Evolutionary conservation across 2,113 vertebrate species (phyloP).

Genomic region (Burhinus bistriatus): DNA sequence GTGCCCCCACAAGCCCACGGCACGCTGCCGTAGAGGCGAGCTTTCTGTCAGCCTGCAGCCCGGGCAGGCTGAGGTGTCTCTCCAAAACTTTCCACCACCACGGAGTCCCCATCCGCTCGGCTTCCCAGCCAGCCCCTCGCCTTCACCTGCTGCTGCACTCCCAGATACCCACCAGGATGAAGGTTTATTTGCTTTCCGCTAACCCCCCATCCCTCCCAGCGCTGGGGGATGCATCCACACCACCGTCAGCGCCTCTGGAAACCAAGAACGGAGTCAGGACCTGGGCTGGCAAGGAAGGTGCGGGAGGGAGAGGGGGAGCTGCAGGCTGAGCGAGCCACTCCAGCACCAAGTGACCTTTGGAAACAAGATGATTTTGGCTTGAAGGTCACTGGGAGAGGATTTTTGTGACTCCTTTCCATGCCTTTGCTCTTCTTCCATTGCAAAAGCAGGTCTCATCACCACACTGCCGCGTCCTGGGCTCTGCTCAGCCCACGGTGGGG

Average conservation of each 20-base stretch:
- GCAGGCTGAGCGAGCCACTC: not conserved
- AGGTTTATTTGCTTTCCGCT: not conserved
- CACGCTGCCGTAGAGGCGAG: rapidly evolving
- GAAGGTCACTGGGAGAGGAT: not conserved
- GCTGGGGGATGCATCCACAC: not conserved
- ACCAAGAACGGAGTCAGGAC: not conserved
- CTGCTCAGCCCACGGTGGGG: rapidly evolving
- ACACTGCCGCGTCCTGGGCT: not conserved
- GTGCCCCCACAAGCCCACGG: rapidly evolving
- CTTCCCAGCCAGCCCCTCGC: not conserved
- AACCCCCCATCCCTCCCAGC: not conserved
- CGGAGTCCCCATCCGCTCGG: not conserved
- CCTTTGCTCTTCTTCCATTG: not conserved
- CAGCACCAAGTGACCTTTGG: not conserved
- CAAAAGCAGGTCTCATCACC: not conserved
- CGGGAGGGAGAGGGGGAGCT: not conserved
- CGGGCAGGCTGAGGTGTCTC: not conserved
- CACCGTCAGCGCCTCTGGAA: not conserved
- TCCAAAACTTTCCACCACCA: not conserved
- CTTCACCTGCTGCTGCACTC: not conserved
- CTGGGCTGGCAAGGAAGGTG: rapidly evolving
- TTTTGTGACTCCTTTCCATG: not conserved
- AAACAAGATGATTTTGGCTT: not conserved
- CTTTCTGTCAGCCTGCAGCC: not conserved
- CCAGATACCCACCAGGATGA: not conserved